Base-by-base conservation (phyloP, 2,797 vertebrate genomes). In the Crax fasciolata region DNA sequence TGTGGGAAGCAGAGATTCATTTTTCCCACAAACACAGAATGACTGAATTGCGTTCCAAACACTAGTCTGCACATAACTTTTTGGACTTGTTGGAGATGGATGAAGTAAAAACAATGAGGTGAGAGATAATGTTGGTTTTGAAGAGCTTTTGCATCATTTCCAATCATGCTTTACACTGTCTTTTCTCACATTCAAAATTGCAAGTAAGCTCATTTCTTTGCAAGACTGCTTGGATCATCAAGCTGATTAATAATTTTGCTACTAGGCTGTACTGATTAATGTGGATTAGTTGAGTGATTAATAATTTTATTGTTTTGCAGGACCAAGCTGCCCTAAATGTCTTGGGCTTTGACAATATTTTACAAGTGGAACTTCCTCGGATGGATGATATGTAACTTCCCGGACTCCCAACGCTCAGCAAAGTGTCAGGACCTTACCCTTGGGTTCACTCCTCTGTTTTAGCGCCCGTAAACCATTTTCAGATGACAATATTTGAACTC, bases 221-320 rank as follows among this genome's bases (percentile, higher is more conserved):
- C 77, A 97, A 93, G 82, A 97, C 66, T 93, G 90, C 77, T 97
- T 89, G 89, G 88, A 95, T 97, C 94, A 97, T 97, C 96, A 97
- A 96, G 80, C 43, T 98, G 97, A 97, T 96, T 94, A 97, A 97
- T 91, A 96, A 88, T 95, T 95, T 96, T 84, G 89, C 71, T 91
- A 93, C 35, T n/a, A 96, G 84, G 71, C 90, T 96, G 57, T 75
- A 77, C 94, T 98, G 97, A 98, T 97, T 97, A 97, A 97, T 94
- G 94, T 94, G 95, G 84, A 96, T 97, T 96, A 97, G 96, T 94
- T 84, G 93, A 94, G 91, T 97, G 97, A 97, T 97, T 97, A 97
- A 95, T 95, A 97, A 95, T 88, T 87, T 91, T 84, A 96, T 87
- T 90, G 83, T 84, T 97, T 89, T 89, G 78, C 83, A 97, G 59